Evolutionary conservation across 2,113 vertebrate genomes (phyloP).

Genomic region (Boulengeromyrus knoepffleri): DNA sequence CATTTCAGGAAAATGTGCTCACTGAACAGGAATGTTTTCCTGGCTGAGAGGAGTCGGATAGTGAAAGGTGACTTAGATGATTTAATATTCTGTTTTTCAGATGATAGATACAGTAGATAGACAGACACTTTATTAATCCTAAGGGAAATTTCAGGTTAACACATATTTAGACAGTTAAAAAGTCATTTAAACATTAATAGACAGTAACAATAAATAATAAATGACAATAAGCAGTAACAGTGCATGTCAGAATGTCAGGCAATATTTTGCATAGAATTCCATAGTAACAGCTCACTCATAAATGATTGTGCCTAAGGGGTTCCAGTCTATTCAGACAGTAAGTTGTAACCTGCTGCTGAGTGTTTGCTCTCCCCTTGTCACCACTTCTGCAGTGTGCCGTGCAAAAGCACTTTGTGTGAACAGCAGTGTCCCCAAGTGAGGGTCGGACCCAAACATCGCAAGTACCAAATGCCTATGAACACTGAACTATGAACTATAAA

Average conservation of each 20-base stretch:
- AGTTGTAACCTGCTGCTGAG: background rate
- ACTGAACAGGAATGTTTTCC: constrained; percentile 2
- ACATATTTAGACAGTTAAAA: background rate
- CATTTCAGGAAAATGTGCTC: background rate
- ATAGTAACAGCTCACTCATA: background rate
- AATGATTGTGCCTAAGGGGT: background rate
- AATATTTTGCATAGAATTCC: background rate
- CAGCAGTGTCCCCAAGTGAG: background rate
- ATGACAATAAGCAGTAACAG: background rate
- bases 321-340: background rate
- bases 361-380: background rate
- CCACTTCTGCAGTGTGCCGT: background rate
- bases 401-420: background rate
- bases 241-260: background rate
- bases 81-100: background rate
- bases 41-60: no score
- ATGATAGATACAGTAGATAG: background rate
- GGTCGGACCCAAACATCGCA: background rate
- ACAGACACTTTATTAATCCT: background rate
- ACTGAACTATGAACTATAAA: no score
- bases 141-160: background rate
- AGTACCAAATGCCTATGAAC: background rate
- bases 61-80: background rate
- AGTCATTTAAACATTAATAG: background rate
- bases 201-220: background rate